Conservation (phyloP, 2,797 vertebrate species). For the Sciaenops ocellatus region DNA sequence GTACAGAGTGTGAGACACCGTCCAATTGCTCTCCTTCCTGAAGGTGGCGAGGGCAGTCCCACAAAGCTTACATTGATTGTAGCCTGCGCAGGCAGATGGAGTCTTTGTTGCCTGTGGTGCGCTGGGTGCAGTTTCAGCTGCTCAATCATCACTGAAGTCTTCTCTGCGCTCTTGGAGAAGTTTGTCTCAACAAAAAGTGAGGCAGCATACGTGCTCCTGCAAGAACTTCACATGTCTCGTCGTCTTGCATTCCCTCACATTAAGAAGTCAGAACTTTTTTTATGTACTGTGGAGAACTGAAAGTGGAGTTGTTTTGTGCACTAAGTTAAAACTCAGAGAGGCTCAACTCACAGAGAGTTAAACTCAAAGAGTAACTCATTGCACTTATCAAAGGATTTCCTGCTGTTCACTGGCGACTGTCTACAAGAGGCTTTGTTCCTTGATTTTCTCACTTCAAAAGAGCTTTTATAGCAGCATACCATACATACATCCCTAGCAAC, state of each 20-base stretch:
- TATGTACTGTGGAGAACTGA: slow-evolving; percentile 22
- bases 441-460: slow-evolving; percentile 39
- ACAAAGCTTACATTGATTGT: not conserved
- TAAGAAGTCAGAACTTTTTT: slow-evolving; percentile 30
- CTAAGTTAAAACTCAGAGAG: slow-evolving; percentile 55
- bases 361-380: slow-evolving; percentile 36
- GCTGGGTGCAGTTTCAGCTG: slow-evolving; percentile 9
- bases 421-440: slow-evolving; percentile 33
- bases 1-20: not conserved
- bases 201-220: not conserved
- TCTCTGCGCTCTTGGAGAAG: not conserved
- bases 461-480: slow-evolving; percentile 24
- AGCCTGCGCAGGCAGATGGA: not conserved
- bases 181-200: slow-evolving; percentile 15
- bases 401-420: slow-evolving; percentile 32
- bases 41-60: not conserved
- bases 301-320: slow-evolving; percentile 19
- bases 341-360: slow-evolving; percentile 31
- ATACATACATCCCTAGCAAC: slow-evolving; percentile 7
- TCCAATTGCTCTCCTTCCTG: not conserved
- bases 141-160: slow-evolving; percentile 1
- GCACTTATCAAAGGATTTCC: slow-evolving; percentile 48
- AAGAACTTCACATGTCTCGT: slow-evolving; percentile 7
- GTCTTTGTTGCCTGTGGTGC: slow-evolving; percentile 5
- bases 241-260: slow-evolving; percentile 30